Conservation (phyloP, 1,140 invertebrate species). For the Euwallacea similis region DNA sequence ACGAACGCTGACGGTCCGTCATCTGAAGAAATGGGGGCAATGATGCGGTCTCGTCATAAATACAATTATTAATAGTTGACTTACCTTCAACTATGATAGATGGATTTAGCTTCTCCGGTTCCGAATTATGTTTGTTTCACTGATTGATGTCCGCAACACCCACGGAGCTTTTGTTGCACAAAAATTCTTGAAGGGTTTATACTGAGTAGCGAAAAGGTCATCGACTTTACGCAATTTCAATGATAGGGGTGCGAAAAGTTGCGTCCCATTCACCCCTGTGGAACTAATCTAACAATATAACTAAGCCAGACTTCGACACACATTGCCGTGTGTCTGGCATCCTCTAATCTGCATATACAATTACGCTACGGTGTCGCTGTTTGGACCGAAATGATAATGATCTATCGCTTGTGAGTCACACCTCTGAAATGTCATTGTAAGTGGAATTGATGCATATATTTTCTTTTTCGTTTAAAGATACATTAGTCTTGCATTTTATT, state of each 20-base stretch:
- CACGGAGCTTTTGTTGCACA: not conserved
- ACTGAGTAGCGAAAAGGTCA: slow-evolving; percentile 11
- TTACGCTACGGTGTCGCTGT: slow-evolving; percentile 28
- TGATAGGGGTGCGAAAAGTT: slow-evolving; percentile 20
- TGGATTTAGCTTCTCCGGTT: slow-evolving; percentile 40
- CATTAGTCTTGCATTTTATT: no score
- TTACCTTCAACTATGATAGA: slow-evolving; percentile 47
- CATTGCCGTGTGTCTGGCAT: slow-evolving; percentile 39
- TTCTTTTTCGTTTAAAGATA: no score
- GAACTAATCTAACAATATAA: slow-evolving; percentile 51
- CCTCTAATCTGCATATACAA: slow-evolving; percentile 47
- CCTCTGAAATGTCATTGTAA: slow-evolving; percentile 23
- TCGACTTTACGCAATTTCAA: slow-evolving; percentile 16
- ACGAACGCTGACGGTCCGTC: slow-evolving; percentile 39
- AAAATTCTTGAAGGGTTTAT: not conserved
- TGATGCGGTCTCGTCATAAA: slow-evolving; percentile 48
- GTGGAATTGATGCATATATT: not conserved
- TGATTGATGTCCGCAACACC: not conserved
- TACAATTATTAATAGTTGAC: slow-evolving; percentile 50
- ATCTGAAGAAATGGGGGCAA: slow-evolving; percentile 51
- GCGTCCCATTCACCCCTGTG: slow-evolving; percentile 44
- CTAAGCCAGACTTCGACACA: slow-evolving; percentile 46
- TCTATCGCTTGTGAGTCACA: slow-evolving; percentile 28
- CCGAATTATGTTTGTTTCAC: slow-evolving; percentile 2
- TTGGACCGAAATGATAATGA: slow-evolving; percentile 33